phyloP scores from a whole-genome alignment of 1,140 invertebrate species.

The Latrodectus geometricus region DNA sequence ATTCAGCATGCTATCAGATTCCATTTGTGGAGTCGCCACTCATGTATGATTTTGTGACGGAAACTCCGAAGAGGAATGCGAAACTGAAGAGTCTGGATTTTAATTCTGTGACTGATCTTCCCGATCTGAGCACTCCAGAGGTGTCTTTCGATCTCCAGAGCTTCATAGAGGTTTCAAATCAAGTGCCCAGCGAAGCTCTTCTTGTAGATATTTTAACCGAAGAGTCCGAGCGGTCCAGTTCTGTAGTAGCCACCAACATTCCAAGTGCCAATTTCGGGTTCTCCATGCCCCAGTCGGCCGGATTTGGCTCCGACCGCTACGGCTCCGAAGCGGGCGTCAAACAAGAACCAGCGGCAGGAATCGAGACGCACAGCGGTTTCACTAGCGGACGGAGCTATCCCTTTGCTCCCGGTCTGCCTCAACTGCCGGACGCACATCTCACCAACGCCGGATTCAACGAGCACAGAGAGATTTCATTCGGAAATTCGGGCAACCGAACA shows the following conservation, averaged over 20 bases:
- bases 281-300: conserved; percentile 59
- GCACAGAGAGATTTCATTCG: neutral
- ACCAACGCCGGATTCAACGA: conserved; percentile 17
- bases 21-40: conserved; percentile 40
- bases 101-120: conserved; percentile 21
- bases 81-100: conserved; percentile 43
- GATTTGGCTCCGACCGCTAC: conserved; percentile 61
- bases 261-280: conserved; percentile 20
- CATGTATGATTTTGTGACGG: conserved; percentile 55
- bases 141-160: conserved; percentile 64
- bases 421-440: conserved; percentile 5
- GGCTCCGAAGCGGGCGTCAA: conserved; percentile 61
- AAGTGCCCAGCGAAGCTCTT: neutral
- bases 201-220: conserved; percentile 29
- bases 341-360: conserved; percentile 60
- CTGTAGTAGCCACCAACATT: conserved; percentile 21
- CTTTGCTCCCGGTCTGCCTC: conserved; percentile 7
- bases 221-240: conserved; percentile 5
- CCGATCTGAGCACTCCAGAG: conserved; percentile 64
- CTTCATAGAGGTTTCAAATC: conserved; percentile 53
- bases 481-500: neutral
- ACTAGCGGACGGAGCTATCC: conserved; percentile 16
- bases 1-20: conserved; percentile 42
- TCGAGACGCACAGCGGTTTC: conserved; percentile 42
- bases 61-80: conserved; percentile 34